These are phyloP conservation scores for Hippocampus zosterae DNA, from an alignment of 2,113 vertebrate genomes.

Conservation along the genomic window DNA sequence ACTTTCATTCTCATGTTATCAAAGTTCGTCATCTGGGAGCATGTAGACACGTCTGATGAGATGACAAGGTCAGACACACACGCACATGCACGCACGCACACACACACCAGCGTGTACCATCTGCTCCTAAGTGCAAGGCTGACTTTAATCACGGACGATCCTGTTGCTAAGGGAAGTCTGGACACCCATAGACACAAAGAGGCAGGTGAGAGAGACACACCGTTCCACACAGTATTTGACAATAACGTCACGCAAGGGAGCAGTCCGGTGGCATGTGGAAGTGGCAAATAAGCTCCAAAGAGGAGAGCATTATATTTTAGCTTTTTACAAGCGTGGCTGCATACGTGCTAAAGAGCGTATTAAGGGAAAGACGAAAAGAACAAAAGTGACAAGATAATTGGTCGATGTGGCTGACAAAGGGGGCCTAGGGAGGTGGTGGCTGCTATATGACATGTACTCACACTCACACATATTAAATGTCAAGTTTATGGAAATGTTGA, in stretches of 20 bases:
- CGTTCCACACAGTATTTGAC: too few relatives aligned
- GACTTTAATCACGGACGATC: constrained; percentile 61
- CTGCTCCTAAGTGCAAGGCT: constrained; percentile 56
- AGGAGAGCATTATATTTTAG: too few relatives aligned
- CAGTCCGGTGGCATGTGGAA: too few relatives aligned
- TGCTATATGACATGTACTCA: not conserved
- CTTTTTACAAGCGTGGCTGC: not conserved
- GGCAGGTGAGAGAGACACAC: not conserved
- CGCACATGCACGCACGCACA: too few relatives aligned
- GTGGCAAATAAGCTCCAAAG: too few relatives aligned
- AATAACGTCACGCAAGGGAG: too few relatives aligned
- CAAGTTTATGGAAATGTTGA: not conserved
- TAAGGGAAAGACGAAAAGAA: not conserved
- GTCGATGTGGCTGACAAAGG: not conserved
- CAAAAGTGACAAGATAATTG: not conserved
- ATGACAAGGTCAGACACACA: not conserved
- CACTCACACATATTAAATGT: not conserved
- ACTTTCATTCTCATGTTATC: constrained; percentile 16
- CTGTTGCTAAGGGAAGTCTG: constrained; percentile 51
- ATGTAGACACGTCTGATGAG: constrained; percentile 1
- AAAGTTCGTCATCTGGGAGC: constrained; percentile 25
- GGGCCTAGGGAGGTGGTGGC: not conserved
- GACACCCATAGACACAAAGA: constrained; percentile 7
- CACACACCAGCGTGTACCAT: constrained; percentile 44
- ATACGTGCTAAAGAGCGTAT: not conserved